Base-by-base conservation (phyloP, 1,140 invertebrate species). In the Phymastichus coffea region DNA sequence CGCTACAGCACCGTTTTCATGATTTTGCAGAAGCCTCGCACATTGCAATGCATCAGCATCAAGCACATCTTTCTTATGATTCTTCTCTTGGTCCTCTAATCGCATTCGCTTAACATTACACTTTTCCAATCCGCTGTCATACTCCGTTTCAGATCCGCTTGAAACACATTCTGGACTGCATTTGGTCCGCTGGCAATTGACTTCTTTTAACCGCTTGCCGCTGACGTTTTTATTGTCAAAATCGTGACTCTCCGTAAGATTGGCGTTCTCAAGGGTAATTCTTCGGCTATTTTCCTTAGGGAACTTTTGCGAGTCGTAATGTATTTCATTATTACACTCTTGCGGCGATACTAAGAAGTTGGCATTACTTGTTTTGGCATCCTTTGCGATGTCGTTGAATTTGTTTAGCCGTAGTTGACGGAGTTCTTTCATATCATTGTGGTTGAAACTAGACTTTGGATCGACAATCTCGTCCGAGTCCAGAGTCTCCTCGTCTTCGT, bases 291-390 rank as follows among this genome's bases (percentile, higher is more conserved):
- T 72, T 19, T 80, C 81, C 55, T 78, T 77, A 0, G 85, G 82
- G 75, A 83, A 87, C 63, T 88, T 88, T 59, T 86, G 84, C 1
- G 85, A 86, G 70, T 87, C 86, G 52, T 83, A 85, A 61, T 80
- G 74, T 22, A 85, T 79, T 57, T 82, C 78, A 57, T 85, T 84
- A 55, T 84, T 82, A 48, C 79, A 80, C 30, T 81, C 79, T 60
- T 79, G 74, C 47, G 81, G 78, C 0, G 78, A 80, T 2, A 82
- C 81, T 9, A 85, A 70, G 23, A 88, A 85, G 72, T 87, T 87
- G 0, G 84, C 83, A 67, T 87, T 87, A 23, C 84, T 82, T 6
- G 84, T 86, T 72, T 87, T 86, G 0, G 84, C 82, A 60, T 86
- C 84, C 70, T 88, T 87, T 14, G 84, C 73, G 62, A 86, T 84